Conservation (phyloP, 2,113 vertebrate genomes). For the Chunga burmeisteri region DNA sequence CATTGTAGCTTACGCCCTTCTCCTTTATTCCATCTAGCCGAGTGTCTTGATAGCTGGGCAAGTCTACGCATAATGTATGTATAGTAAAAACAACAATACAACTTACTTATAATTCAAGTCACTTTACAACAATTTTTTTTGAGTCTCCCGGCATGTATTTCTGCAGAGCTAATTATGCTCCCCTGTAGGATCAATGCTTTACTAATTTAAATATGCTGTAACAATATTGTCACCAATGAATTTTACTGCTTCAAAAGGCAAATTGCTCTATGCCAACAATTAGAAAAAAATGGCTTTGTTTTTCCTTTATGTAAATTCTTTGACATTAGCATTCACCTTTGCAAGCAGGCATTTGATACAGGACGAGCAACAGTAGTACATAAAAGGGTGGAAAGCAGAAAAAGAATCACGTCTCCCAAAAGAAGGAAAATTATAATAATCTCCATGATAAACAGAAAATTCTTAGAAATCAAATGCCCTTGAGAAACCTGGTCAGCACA, state of each 20-base stretch:
- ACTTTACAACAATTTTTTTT: background rate
- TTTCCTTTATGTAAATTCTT: constrained; percentile 28
- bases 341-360: background rate
- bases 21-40: background rate
- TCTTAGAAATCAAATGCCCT: background rate
- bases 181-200: constrained; percentile 16
- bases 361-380: background rate
- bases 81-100: background rate
- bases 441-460: background rate
- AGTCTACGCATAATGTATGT: background rate
- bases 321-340: constrained; percentile 26
- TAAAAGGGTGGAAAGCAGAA: background rate
- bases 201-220: constrained; percentile 35
- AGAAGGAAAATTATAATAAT: background rate
- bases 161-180: constrained; percentile 19
- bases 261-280: constrained; percentile 13
- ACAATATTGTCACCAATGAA: constrained; percentile 28
- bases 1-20: background rate
- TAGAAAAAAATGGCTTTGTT: constrained; percentile 13
- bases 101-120: constrained; percentile 11
- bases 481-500: background rate
- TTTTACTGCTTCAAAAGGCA: constrained; percentile 31
- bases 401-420: background rate
- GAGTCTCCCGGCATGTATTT: background rate
- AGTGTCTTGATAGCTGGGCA: background rate